phyloP scores from a whole-genome alignment of 2,113 vertebrate species.

The Elachura formosa region DNA sequence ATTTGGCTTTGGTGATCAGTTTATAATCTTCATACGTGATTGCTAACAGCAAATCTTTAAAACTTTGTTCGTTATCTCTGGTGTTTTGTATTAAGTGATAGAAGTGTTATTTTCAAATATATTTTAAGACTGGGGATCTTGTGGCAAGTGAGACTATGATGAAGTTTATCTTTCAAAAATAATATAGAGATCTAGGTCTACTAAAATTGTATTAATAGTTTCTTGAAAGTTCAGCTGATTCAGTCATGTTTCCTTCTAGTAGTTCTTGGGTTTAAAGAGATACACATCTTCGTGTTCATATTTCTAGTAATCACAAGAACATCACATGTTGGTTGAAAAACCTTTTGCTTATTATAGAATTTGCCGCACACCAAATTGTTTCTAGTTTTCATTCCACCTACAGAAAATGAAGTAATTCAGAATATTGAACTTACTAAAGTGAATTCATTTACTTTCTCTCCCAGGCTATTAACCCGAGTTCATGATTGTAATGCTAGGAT shows the following conservation, averaged over 20 bases:
- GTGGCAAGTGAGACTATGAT: neutral
- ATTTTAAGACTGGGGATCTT: neutral
- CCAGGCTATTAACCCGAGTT: neutral
- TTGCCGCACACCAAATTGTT: neutral
- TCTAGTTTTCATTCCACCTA: slow-evolving; percentile 37
- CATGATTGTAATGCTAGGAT: neutral
- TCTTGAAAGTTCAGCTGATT: neutral
- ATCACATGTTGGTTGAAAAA: slow-evolving; percentile 11
- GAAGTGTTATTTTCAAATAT: neutral
- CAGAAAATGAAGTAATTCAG: slow-evolving; percentile 26
- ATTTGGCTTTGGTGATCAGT: neutral
- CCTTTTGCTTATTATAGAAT: neutral
- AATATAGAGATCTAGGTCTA: neutral
- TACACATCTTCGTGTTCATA: neutral
- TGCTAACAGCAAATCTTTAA: neutral
- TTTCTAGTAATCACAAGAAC: neutral
- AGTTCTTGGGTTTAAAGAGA: slow-evolving; percentile 8
- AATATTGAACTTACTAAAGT: neutral
- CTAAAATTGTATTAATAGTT: neutral
- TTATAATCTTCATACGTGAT: neutral
- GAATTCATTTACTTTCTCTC: neutral
- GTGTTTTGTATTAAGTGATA: neutral
- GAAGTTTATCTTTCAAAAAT: neutral
- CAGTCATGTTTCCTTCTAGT: neutral
- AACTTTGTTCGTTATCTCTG: neutral